Base-by-base conservation (phyloP, 30 jellyfish, hydroid and myxozoan genomes). In the Rhopilema esculentum region DNA sequence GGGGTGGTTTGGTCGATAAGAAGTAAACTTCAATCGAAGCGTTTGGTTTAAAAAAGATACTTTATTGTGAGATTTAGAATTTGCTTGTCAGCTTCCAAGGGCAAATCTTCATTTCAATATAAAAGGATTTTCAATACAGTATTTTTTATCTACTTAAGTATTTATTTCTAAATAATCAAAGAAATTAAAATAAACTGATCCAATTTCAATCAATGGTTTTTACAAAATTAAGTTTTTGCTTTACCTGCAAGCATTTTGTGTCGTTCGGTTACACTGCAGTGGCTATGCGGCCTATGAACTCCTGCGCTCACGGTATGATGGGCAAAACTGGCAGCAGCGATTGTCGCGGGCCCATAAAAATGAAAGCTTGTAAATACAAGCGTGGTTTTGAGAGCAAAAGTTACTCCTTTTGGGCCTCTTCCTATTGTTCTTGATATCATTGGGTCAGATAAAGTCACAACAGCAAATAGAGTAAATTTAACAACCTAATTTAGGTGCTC, bases 341-440 rank as follows among this genome's bases (percentile, higher is more conserved):
- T 69, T n/a, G 79, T 31, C 62, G 72, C 4, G 22, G 82, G 18
- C 18, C 69, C 72, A 20, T 63, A 63, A 18, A 80, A 49, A 21
- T 82, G 90, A 49, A 80, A 63, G 30, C 82, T 80, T 66, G 90
- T 32, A 16, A 80, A 21, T 26, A 80, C 90, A n/a, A 80, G 16
- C 7, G 90, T 80, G 7, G 90, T 80, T 68, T 80, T 80, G 26
- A 80, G 82, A 8, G 90, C 90, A 65, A 22, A 63, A 63, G 81
- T 80, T 1, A 80, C 74, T 53, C 74, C 72, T 15, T 26, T 27
- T 8, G 65, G 16, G 32, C 73, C 29, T 71, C 27, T 29, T 61
- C 63, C 62, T 71, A 28, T 0, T 29, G 88, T 78, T 78, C 21
- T 64, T 64, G 90, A 82, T 4, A 80, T 72, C 90, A 80, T 79